phyloP scores from a whole-genome alignment of 2,797 vertebrate genomes.

The Anableps anableps region DNA sequence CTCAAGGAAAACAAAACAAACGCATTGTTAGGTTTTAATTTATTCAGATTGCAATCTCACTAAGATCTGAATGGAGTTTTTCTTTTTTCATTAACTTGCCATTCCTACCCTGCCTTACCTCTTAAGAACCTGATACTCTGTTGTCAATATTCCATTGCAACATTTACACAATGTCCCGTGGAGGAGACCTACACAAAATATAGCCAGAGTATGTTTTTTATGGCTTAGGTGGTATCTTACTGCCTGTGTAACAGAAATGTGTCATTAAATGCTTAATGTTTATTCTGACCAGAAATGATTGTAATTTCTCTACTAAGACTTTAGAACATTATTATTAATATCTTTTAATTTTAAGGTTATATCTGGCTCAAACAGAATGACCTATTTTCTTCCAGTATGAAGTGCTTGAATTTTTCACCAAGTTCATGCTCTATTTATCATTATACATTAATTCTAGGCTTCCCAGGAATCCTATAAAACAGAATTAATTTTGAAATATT shows the following conservation, averaged over 20 bases:
- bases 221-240: not conserved
- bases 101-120: not conserved
- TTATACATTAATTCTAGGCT: constrained; percentile 14
- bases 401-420: not conserved
- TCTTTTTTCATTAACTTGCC: not conserved
- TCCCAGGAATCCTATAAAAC: constrained; percentile 24
- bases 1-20: not conserved
- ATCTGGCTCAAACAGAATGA: not conserved
- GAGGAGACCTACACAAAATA: not conserved
- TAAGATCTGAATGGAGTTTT: not conserved
- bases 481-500: constrained; percentile 44
- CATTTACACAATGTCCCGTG: not conserved
- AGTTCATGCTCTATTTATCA: constrained; percentile 10
- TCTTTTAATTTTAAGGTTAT: not conserved
- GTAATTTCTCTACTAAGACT: not conserved
- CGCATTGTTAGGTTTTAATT: not conserved
- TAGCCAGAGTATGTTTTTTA: not conserved
- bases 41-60: not conserved
- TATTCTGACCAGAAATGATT: not conserved
- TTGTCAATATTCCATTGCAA: not conserved
- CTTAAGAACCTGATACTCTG: not conserved
- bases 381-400: not conserved
- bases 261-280: not conserved
- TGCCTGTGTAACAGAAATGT: not conserved
- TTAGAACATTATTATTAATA: not conserved